Evolutionary conservation across 2,113 vertebrate species (phyloP).

Genomic region (Petromus typicus): DNA sequence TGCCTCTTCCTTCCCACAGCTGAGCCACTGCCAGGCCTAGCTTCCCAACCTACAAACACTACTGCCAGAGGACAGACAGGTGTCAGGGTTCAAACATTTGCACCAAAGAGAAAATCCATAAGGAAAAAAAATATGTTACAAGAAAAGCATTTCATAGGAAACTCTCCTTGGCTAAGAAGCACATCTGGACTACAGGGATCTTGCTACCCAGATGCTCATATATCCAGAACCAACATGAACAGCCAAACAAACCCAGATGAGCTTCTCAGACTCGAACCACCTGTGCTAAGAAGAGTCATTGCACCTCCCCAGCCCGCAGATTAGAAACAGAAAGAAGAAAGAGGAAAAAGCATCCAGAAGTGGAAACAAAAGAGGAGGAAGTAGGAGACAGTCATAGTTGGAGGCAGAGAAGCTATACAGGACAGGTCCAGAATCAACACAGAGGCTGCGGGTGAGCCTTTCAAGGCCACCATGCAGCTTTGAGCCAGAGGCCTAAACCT

Average conservation of each 20-base stretch:
- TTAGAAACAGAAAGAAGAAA: neutral
- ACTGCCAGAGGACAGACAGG: neutral
- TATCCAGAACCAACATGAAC: slow-evolving; percentile 15
- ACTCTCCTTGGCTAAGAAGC: neutral
- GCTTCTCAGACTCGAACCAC: neutral
- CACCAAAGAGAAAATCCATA: neutral
- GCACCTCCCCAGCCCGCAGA: neutral
- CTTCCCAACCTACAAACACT: neutral
- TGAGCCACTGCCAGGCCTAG: neutral
- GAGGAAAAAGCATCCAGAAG: neutral
- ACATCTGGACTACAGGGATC: neutral
- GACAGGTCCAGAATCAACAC: neutral
- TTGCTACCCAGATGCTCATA: neutral
- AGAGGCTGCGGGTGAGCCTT: neutral
- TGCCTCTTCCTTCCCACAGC: slow-evolving; percentile 3
- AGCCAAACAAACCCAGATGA: neutral
- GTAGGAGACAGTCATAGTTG: neutral
- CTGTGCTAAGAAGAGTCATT: neutral
- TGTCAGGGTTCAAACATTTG: neutral
- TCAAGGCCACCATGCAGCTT: neutral
- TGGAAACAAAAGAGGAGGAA: neutral
- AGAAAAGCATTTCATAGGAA: slow-evolving; percentile 11
- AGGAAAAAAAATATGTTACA: neutral
- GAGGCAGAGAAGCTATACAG: neutral
- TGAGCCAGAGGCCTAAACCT: neutral